Percentiles rank a stretch among this genome's conserved stretches.
Conservation (phyloP, 2,888 invertebrate genomes). For the Caenorhabditis macrosperma region DNA sequence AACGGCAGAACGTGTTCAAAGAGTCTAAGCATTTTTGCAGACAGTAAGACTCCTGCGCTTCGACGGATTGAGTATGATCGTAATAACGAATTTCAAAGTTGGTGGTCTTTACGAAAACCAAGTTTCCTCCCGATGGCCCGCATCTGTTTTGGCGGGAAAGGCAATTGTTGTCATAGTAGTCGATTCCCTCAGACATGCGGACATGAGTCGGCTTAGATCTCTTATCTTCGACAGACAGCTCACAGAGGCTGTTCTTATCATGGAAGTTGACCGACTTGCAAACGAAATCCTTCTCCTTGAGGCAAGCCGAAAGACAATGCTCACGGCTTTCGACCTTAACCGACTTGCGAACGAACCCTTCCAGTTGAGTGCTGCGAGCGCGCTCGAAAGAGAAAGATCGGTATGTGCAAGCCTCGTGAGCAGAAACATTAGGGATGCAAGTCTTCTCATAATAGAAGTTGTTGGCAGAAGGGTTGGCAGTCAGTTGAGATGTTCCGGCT, state of each 20-base stretch:
- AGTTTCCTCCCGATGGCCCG: constrained; percentile 80
- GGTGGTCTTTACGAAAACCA: constrained; percentile 80
- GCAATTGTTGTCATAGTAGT: constrained; percentile 84
- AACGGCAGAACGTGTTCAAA: constrained; percentile 80
- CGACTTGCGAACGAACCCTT: constrained; percentile 82
- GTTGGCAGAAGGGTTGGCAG: constrained; percentile 80
- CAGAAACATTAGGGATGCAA: constrained; percentile 80
- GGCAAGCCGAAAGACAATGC: constrained; percentile 82
- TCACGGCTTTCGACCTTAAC: constrained; percentile 81
- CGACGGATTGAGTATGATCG: constrained; percentile 80
- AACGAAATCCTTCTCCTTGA: constrained; percentile 81
- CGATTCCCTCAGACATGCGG: constrained; percentile 81
- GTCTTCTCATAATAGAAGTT: constrained; percentile 81
- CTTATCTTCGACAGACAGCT: constrained; percentile 82
- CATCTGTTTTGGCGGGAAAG: constrained; percentile 81
- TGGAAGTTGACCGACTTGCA: constrained; percentile 83
- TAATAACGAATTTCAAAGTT: constrained; percentile 80
- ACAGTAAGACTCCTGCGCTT: constrained; percentile 80
- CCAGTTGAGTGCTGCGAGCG: constrained; percentile 82
- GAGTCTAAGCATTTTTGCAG: constrained; percentile 80
- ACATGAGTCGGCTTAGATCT: constrained; percentile 82
- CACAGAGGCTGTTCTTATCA: constrained; percentile 81
- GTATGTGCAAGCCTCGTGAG: constrained; percentile 80
- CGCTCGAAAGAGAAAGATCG: constrained; percentile 82
- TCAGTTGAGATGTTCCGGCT: constrained; percentile 77